Percentiles rank a stretch among this genome's conserved stretches.
Evolutionary conservation across 2,888 invertebrate genomes (phyloP).

Genomic region (Scaptomyza reducta): DNA sequence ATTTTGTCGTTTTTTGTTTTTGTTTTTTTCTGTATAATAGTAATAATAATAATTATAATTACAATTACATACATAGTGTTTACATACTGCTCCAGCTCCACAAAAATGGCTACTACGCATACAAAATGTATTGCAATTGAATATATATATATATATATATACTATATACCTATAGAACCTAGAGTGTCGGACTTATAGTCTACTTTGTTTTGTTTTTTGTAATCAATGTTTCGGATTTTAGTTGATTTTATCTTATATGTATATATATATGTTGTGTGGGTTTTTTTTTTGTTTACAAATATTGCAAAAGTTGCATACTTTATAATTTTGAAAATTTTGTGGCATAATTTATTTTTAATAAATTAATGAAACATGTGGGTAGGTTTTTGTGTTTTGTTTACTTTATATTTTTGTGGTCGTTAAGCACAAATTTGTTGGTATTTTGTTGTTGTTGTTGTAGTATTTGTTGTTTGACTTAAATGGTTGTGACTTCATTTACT

Average conservation of each 20-base stretch:
- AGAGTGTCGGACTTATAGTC: conserved; percentile 73
- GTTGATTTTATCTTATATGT: conserved; percentile 52
- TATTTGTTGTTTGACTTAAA: conserved; percentile 51
- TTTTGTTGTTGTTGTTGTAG: conserved; percentile 25
- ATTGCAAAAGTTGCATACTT: conserved; percentile 55
- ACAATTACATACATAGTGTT: conserved; percentile 74
- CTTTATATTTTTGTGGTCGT: conserved; percentile 30
- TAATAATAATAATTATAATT: conserved; percentile 68
- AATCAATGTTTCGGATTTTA: conserved; percentile 51
- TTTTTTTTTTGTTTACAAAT: conserved; percentile 26
- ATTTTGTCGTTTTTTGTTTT: conserved; percentile 35
- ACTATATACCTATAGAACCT: conserved; percentile 67
- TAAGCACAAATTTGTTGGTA: conserved; percentile 46
- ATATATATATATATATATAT: conserved; percentile 24
- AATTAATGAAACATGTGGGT: conserved; percentile 73
- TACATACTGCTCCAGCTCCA: conserved; percentile 68
- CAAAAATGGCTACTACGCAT: conserved; percentile 76
- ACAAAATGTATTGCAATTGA: conserved; percentile 76
- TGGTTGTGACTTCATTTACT: conserved; percentile 49
- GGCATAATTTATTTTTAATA: conserved; percentile 72
- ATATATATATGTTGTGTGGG: conserved; percentile 44
- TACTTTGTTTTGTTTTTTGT: conserved; percentile 57
- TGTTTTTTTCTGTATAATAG: conserved; percentile 41
- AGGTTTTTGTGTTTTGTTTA: conserved; percentile 31
- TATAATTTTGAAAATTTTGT: conserved; percentile 56